Evolutionary conservation across 2,888 invertebrate genomes (phyloP).

Genomic region (Synanthedon vespiformis): DNA sequence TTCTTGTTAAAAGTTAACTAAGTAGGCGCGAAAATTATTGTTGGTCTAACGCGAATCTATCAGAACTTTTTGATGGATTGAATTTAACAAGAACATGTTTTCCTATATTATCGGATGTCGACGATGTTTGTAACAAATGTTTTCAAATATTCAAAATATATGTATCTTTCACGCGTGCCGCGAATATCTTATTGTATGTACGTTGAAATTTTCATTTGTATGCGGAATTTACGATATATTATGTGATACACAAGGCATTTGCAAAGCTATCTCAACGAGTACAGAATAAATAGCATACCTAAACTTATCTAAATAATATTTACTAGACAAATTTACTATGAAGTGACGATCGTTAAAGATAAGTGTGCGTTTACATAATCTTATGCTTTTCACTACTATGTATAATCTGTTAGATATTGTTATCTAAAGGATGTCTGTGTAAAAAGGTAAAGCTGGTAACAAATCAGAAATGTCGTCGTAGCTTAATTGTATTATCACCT

Average conservation of each 20-base stretch:
- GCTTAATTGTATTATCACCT: constrained; percentile 15
- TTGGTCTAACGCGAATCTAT: not conserved
- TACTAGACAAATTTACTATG: not conserved
- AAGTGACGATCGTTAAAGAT: not conserved
- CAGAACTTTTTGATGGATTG: not conserved
- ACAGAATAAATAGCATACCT: too few relatives aligned
- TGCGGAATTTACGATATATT: too few relatives aligned
- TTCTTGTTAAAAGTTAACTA: not conserved
- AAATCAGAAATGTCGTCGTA: constrained; percentile 21
- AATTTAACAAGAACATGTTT: not conserved
- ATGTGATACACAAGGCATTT: too few relatives aligned
- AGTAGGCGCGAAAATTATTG: not conserved
- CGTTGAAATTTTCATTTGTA: too few relatives aligned
- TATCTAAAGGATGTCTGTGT: constrained; percentile 33
- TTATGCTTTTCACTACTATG: not conserved
- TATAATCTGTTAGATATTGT: constrained; percentile 25
- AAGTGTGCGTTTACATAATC: not conserved
- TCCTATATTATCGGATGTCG: too few relatives aligned
- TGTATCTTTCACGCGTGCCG: too few relatives aligned
- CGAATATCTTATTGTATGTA: too few relatives aligned
- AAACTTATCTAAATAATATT: too few relatives aligned
- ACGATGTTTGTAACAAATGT: too few relatives aligned
- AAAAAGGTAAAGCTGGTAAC: constrained; percentile 27
- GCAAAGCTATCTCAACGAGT: too few relatives aligned
- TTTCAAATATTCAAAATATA: too few relatives aligned